Evolutionary conservation across 2,888 invertebrate genomes (phyloP).

Genomic region (Notodonta dromedarius): DNA sequence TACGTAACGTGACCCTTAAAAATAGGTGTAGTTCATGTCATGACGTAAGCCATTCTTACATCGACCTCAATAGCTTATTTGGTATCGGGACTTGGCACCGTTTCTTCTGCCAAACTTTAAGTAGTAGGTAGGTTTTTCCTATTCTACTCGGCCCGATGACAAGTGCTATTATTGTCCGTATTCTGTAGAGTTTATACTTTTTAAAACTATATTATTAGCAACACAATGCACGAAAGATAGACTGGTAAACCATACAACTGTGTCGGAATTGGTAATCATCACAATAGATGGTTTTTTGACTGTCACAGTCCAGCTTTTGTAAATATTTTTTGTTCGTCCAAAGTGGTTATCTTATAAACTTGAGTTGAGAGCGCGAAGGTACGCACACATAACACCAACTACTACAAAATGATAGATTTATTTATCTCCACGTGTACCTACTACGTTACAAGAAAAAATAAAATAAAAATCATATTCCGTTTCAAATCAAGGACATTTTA

Average conservation of each 20-base stretch:
- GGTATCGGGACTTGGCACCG: constrained; percentile 1
- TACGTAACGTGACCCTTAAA: not conserved
- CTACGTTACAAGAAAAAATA: constrained; percentile 16
- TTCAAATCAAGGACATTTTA: constrained; percentile 36
- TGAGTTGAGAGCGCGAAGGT: constrained; percentile 5
- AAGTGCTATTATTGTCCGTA: too few species aligned
- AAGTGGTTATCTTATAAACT: too few species aligned
- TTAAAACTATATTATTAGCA: not conserved
- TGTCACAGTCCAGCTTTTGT: not conserved
- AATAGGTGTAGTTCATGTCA: not conserved
- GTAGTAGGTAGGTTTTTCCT: too few species aligned
- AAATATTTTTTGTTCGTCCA: not conserved
- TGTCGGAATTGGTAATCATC: not conserved
- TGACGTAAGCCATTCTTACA: not conserved
- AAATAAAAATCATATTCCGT: constrained; percentile 43
- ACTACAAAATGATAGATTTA: too few species aligned
- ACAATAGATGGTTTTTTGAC: not conserved
- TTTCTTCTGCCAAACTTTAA: not conserved
- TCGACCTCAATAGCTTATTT: constrained; percentile 4
- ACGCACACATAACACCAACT: constrained; percentile 6
- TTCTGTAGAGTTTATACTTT: too few species aligned
- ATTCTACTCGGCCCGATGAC: too few species aligned
- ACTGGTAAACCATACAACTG: not conserved
- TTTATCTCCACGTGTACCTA: not conserved
- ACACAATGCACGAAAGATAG: not conserved